Evolutionary conservation across 2,113 vertebrate species (phyloP).

Genomic region (Pao palembangensis): DNA sequence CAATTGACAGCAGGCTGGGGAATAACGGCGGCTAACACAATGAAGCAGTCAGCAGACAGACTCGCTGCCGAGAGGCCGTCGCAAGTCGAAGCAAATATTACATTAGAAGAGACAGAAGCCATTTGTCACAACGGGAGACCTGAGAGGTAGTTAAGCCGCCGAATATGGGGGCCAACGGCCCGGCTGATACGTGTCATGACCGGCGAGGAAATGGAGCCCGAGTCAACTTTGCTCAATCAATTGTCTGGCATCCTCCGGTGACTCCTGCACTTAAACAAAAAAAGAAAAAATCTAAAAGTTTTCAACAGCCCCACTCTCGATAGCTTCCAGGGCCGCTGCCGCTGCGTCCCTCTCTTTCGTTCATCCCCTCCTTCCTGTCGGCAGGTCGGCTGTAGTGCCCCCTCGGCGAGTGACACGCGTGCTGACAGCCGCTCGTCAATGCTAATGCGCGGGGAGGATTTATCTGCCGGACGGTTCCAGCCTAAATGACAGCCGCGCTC

Average conservation of each 20-base stretch:
- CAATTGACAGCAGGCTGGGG: conserved; percentile 60
- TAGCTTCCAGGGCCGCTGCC: conserved; percentile 9
- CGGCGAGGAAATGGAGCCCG: conserved; percentile 80
- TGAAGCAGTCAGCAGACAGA: conserved; percentile 67
- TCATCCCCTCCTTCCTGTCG: conserved; percentile 12
- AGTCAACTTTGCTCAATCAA: conserved; percentile 84
- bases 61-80: conserved; percentile 62
- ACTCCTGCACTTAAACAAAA: conserved; percentile 52
- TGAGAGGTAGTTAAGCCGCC: conserved; percentile 79
- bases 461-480: conserved; percentile 50
- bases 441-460: conserved; percentile 45
- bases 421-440: conserved; percentile 52
- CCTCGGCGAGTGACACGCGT: conserved; percentile 34
- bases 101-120: conserved; percentile 84
- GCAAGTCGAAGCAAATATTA: conserved; percentile 81
- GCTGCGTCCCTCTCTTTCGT: background rate
- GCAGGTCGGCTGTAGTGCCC: conserved; percentile 32
- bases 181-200: conserved; percentile 69
- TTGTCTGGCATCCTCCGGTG: conserved; percentile 58
- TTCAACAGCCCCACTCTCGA: conserved; percentile 28
- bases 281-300: conserved; percentile 33
- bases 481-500: conserved; percentile 61
- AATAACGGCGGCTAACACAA: conserved; percentile 67
- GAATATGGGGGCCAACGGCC: conserved; percentile 46
- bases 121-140: conserved; percentile 79